phyloP scores from a whole-genome alignment of 2,797 vertebrate genomes.

The Aphelocoma californica region DNA sequence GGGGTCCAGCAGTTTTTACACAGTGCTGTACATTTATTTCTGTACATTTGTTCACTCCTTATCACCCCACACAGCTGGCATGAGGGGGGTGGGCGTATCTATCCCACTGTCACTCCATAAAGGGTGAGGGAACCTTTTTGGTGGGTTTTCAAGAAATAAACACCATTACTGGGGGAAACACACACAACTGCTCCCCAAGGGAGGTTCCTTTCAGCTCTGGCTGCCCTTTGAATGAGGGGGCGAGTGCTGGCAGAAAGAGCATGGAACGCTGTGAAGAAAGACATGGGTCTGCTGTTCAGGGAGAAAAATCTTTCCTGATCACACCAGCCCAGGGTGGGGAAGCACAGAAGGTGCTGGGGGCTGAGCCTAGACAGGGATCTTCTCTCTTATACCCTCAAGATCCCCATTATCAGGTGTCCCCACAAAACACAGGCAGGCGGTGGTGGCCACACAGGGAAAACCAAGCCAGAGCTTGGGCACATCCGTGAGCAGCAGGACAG shows the following conservation, averaged over 20 bases:
- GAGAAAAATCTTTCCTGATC: neutral
- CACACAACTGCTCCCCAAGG: neutral
- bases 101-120: neutral
- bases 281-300: neutral
- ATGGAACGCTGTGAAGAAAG: neutral
- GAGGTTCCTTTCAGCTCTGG: neutral
- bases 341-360: fast-evolving
- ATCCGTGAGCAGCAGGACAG: neutral
- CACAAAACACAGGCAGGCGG: neutral
- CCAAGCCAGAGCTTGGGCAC: neutral
- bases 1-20: neutral
- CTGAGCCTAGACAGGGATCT: neutral
- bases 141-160: neutral
- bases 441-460: neutral
- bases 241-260: neutral
- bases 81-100: neutral
- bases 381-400: neutral
- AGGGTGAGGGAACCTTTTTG: neutral
- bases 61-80: neutral
- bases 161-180: neutral
- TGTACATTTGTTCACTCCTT: neutral
- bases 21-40: neutral
- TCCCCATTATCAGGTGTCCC: neutral
- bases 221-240: neutral
- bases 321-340: neutral